phyloP scores from a whole-genome alignment of 2,797 vertebrate genomes.

The Sebastolobus altivelis region DNA sequence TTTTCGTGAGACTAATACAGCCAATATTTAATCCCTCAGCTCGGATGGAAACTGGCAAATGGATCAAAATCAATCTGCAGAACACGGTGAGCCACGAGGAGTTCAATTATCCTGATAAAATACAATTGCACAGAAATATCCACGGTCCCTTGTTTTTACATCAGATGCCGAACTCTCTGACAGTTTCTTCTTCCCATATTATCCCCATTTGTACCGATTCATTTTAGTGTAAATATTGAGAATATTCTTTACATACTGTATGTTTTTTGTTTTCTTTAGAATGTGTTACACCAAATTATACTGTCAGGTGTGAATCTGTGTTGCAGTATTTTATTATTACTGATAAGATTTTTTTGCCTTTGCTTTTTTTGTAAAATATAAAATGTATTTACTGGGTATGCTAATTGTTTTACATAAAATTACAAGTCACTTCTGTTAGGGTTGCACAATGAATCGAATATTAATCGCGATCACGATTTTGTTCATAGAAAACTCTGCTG shows the following conservation, averaged over 20 bases:
- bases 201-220: not conserved
- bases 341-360: not conserved
- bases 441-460: too few relatives aligned
- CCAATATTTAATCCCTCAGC: not conserved
- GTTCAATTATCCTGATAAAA: constrained; percentile 24
- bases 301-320: not conserved
- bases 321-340: not conserved
- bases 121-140: constrained; percentile 6
- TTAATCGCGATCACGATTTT: too few relatives aligned
- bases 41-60: constrained; percentile 18
- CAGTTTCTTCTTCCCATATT: not conserved
- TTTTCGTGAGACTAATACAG: not conserved
- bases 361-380: too few relatives aligned
- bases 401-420: not conserved
- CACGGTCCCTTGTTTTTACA: not conserved
- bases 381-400: not conserved
- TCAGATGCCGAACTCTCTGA: not conserved
- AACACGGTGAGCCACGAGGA: not conserved
- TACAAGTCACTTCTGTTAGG: not conserved
- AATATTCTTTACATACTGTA: not conserved
- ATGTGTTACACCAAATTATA: not conserved
- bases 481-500: too few relatives aligned
- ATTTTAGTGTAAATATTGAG: not conserved
- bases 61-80: constrained; percentile 17
- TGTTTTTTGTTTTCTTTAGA: not conserved